These are phyloP conservation scores for Notodonta ziczac DNA, from an alignment of 2,888 invertebrate genomes.

Conservation along the genomic window DNA sequence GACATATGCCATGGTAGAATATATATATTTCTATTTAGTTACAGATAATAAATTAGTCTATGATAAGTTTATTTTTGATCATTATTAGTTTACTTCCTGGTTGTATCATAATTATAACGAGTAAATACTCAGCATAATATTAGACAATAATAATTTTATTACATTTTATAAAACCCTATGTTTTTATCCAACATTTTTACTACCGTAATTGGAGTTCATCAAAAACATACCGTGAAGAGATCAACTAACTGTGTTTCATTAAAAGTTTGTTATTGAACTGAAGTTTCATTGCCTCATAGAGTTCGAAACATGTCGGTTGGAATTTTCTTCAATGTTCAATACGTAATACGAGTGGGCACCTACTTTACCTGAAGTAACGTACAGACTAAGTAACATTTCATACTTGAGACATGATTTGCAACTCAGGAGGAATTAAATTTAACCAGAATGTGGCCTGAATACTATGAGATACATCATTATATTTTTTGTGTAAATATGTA, in stretches of 20 bases:
- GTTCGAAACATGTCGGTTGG: slow-evolving; percentile 66
- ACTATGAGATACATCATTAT: too few species aligned
- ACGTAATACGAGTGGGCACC: slow-evolving; percentile 45
- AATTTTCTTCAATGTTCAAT: slow-evolving; percentile 66
- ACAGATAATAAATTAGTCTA: too few species aligned
- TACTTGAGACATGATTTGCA: slow-evolving; percentile 14
- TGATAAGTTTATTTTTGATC: too few species aligned
- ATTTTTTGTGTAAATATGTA: too few species aligned
- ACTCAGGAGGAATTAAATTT: slow-evolving; percentile 6
- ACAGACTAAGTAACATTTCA: slow-evolving; percentile 21
- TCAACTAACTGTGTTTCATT: slow-evolving; percentile 74
- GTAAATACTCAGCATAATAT: too few species aligned
- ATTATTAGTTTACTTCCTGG: too few species aligned
- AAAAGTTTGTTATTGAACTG: slow-evolving; percentile 73
- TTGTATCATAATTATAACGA: too few species aligned
- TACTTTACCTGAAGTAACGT: slow-evolving; percentile 23
- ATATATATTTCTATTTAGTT: too few species aligned
- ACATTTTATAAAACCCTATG: too few species aligned
- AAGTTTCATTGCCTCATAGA: slow-evolving; percentile 69
- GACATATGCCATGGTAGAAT: too few species aligned
- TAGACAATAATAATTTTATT: too few species aligned
- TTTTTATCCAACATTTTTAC: slow-evolving; percentile 14
- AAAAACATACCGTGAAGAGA: slow-evolving; percentile 51
- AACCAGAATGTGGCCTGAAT: not conserved
- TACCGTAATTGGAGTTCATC: slow-evolving; percentile 29